Evolutionary conservation across 1,140 invertebrate genomes (phyloP).

Genomic region (Camponotus pennsylvanicus): DNA sequence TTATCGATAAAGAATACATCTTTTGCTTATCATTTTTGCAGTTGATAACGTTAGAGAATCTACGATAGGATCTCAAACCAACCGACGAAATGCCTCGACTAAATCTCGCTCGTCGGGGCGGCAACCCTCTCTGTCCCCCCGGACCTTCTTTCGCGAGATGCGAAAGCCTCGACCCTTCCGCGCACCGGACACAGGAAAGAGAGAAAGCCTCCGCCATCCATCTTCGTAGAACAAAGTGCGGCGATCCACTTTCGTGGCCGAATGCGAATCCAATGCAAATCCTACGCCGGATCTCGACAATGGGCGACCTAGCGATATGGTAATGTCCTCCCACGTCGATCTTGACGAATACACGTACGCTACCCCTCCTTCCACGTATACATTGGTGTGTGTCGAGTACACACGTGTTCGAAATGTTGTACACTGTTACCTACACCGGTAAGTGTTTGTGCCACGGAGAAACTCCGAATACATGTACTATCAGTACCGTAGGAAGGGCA

Average conservation of each 20-base stretch:
- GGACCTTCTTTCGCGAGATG: constrained; percentile 55
- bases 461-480: constrained; percentile 30
- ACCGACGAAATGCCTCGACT: constrained; percentile 9
- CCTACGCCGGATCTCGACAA: constrained; percentile 72
- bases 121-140: not conserved
- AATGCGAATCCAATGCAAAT: constrained; percentile 79
- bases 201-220: constrained; percentile 66
- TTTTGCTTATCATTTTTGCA: not conserved
- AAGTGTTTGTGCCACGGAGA: constrained; percentile 21
- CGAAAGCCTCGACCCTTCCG: constrained; percentile 59
- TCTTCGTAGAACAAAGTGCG: constrained; percentile 79
- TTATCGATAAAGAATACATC: not conserved
- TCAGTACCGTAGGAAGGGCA: constrained; percentile 22
- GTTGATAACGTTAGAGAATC: constrained; percentile 25
- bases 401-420: constrained; percentile 34
- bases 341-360: constrained; percentile 49
- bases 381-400: not conserved
- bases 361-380: not conserved
- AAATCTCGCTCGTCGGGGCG: constrained; percentile 23
- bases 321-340: constrained; percentile 77
- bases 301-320: constrained; percentile 78
- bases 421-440: constrained; percentile 48
- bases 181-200: constrained; percentile 55
- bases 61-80: not conserved
- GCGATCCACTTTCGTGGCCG: constrained; percentile 77